Evolutionary conservation across 2,888 invertebrate genomes (phyloP).

Genomic region (Parnassius mnemosyne): DNA sequence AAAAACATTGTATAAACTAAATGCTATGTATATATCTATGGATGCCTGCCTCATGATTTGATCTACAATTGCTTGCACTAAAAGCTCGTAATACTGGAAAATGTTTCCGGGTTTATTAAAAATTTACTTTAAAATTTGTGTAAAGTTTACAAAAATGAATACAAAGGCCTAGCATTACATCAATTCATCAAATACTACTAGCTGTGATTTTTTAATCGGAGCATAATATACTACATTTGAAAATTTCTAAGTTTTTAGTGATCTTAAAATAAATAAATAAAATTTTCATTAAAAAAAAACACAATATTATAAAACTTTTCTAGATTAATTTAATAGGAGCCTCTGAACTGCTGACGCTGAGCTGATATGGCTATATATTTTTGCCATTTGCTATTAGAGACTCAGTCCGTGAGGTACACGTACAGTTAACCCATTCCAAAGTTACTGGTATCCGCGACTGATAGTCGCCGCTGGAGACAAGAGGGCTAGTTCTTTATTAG

Average conservation of each 20-base stretch:
- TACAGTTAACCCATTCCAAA: too few species aligned
- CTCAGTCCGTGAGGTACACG: too few species aligned
- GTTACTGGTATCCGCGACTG: too few species aligned
- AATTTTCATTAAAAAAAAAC: background rate
- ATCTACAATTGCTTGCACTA: conserved; percentile 24
- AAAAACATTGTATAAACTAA: conserved; percentile 32
- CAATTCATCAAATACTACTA: background rate
- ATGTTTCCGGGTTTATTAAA: background rate
- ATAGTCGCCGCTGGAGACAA: too few species aligned
- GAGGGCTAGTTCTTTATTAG: too few species aligned
- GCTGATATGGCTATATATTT: too few species aligned
- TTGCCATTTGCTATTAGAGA: too few species aligned
- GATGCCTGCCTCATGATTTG: conserved; percentile 26
- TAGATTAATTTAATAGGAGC: background rate
- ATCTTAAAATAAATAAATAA: background rate
- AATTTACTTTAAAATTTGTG: background rate
- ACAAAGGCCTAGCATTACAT: background rate
- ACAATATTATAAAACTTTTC: background rate
- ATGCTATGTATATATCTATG: conserved; percentile 31
- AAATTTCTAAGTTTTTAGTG: background rate
- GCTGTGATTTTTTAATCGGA: background rate
- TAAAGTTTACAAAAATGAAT: background rate
- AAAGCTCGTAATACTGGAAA: conserved; percentile 37
- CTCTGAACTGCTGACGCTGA: too few species aligned
- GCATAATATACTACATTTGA: too few species aligned